Evolutionary conservation across 2,888 invertebrate species (phyloP).

Genomic region (Autographa gamma): DNA sequence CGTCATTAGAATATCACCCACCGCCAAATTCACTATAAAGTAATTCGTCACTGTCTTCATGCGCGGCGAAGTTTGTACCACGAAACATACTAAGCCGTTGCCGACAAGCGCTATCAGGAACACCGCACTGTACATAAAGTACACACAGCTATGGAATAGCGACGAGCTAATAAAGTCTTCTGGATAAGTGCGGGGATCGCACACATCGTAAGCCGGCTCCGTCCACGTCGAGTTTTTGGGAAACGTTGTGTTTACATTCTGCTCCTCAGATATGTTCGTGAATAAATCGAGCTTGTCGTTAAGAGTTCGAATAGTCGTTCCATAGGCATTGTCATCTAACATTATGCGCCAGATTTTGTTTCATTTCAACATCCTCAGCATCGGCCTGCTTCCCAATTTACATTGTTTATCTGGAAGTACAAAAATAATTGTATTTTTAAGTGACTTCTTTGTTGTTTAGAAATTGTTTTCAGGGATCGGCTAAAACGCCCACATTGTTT

Average conservation of each 20-base stretch:
- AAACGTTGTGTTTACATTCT: conserved; percentile 55
- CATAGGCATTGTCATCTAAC: conserved; percentile 69
- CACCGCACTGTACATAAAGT: conserved; percentile 92
- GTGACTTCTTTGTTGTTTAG: neutral
- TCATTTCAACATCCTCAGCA: conserved; percentile 46
- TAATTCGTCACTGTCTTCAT: conserved; percentile 98
- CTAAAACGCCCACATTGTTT: neutral
- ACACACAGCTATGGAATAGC: conserved; percentile 91
- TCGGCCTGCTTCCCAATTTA: neutral
- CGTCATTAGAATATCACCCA: conserved; percentile 97
- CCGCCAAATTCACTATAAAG: conserved; percentile 96
- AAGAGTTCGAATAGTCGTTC: conserved; percentile 54
- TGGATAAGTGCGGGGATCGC: conserved; percentile 63
- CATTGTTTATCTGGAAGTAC: conserved; percentile 47
- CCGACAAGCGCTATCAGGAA: conserved; percentile 92
- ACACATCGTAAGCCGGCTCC: conserved; percentile 64
- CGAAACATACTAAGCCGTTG: conserved; percentile 95
- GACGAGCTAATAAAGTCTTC: conserved; percentile 76
- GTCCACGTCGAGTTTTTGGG: conserved; percentile 69
- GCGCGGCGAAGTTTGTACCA: conserved; percentile 94
- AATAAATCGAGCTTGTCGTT: conserved; percentile 53
- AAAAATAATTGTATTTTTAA: neutral
- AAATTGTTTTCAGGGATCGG: neutral
- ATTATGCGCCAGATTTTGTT: conserved; percentile 63
- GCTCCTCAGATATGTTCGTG: conserved; percentile 49